Conservation (phyloP, 2,113 vertebrate genomes). For the Eptesicus fuscus region DNA sequence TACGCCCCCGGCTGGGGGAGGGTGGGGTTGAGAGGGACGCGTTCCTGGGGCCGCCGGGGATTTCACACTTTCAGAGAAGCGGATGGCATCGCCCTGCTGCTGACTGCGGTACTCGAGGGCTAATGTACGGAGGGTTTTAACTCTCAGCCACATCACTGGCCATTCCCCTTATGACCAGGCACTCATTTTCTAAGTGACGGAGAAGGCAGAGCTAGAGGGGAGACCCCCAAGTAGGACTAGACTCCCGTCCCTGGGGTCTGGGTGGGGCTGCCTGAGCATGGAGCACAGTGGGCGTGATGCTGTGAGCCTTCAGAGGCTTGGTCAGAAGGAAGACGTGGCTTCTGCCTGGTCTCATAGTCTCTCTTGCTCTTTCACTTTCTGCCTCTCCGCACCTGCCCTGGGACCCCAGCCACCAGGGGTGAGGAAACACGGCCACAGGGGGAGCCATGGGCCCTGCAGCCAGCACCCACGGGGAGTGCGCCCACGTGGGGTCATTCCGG, state of each 20-base stretch:
- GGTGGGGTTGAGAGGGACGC: neutral
- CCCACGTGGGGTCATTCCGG: fast-evolving
- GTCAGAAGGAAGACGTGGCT: neutral
- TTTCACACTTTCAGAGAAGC: neutral
- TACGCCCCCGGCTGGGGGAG: fast-evolving
- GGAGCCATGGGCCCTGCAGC: neutral
- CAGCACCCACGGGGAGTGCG: fast-evolving
- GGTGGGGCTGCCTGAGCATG: neutral
- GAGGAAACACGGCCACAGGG: neutral
- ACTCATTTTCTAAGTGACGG: neutral
- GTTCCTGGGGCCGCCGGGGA: neutral
- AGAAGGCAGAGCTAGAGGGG: neutral
- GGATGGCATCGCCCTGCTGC: neutral
- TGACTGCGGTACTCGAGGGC: neutral
- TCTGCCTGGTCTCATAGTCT: neutral
- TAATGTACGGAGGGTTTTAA: neutral
- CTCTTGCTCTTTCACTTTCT: neutral
- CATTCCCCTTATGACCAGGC: too few species aligned
- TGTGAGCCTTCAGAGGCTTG: neutral
- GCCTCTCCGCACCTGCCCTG: neutral
- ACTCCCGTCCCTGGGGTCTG: neutral
- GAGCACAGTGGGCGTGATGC: neutral
- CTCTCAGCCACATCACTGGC: neutral
- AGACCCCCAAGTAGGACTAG: neutral
- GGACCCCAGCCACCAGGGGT: fast-evolving